Evolutionary conservation across 2,113 vertebrate species (phyloP).

Genomic region (Dissostichus mawsoni): DNA sequence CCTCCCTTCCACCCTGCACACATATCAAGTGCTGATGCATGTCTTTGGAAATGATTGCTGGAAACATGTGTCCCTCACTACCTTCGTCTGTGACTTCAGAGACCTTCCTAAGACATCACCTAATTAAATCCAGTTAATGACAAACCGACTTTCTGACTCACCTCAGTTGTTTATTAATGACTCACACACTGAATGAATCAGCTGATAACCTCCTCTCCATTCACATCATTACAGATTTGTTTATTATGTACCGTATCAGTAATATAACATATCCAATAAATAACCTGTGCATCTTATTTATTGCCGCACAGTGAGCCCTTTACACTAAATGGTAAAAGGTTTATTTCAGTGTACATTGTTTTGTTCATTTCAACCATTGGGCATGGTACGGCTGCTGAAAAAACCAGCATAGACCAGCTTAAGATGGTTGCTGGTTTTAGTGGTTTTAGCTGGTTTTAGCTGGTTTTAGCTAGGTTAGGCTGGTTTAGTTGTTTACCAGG

Average conservation of each 20-base stretch:
- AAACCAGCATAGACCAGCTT: too few species aligned
- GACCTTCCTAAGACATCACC: neutral
- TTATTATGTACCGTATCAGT: neutral
- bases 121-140: neutral
- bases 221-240: neutral
- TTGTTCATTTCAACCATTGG: neutral
- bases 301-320: neutral
- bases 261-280: neutral
- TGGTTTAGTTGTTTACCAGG: too few species aligned
- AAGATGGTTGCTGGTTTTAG: too few species aligned
- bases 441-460: too few species aligned
- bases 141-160: neutral
- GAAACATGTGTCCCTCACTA: neutral
- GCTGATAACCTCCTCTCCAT: neutral
- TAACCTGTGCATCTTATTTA: neutral
- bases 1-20: neutral
- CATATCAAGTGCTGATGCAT: neutral
- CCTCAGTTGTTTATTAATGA: neutral
- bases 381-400: too few species aligned
- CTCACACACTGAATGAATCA: neutral
- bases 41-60: neutral
- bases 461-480: too few species aligned
- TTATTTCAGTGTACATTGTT: neutral
- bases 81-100: neutral
- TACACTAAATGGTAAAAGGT: neutral